Conservation (phyloP, 1,140 invertebrate species). For the Saccostrea cuccullata region DNA sequence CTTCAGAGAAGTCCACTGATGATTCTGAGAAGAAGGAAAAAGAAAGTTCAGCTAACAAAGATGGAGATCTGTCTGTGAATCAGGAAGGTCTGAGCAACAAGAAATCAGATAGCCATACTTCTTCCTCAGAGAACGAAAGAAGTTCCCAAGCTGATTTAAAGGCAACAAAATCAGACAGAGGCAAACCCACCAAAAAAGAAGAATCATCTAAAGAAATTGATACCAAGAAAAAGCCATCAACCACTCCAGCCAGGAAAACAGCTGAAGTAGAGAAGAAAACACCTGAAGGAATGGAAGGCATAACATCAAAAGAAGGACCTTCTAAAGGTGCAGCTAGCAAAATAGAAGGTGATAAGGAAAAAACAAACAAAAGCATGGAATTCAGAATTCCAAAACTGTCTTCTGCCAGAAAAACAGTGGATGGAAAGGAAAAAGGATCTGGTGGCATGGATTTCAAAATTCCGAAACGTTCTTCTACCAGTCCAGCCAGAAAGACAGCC, state of each 20-base stretch:
- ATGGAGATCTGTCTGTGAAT: background rate
- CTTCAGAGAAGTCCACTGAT: background rate
- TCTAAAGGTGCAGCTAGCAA: too few relatives aligned
- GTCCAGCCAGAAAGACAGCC: too few relatives aligned
- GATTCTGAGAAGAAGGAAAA: background rate
- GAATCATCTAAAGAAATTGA: background rate
- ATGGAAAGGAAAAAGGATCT: too few relatives aligned
- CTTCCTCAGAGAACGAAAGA: background rate
- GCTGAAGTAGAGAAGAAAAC: background rate
- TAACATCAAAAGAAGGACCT: background rate
- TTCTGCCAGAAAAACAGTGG: too few relatives aligned
- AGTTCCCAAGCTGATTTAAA: background rate
- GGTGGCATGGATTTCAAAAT: too few relatives aligned
- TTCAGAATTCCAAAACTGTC: too few relatives aligned
- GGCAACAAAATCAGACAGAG: background rate
- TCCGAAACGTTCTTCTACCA: too few relatives aligned
- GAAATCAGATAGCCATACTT: background rate
- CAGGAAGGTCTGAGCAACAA: background rate
- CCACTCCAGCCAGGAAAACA: background rate
- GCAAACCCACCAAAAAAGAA: background rate
- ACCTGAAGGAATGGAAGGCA: background rate
- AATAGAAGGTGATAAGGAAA: too few relatives aligned
- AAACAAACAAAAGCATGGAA: too few relatives aligned
- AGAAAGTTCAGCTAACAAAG: background rate
- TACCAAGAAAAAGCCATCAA: background rate